A percentile compares a stretch with the other conserved stretches of the same genome.
Conservation (phyloP, 2,113 vertebrate species). For the Ascaphus truei region DNA sequence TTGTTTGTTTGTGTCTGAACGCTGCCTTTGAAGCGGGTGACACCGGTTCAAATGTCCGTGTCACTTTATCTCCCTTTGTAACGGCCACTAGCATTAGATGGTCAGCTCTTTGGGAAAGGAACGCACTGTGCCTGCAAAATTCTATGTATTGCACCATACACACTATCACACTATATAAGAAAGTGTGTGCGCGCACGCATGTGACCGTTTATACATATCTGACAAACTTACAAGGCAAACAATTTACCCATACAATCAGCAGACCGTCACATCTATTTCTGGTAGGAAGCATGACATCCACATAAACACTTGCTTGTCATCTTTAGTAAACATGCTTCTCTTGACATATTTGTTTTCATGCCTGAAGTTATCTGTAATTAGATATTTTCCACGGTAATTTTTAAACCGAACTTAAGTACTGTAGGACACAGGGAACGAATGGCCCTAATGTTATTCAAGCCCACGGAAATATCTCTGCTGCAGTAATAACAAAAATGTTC, state of each 20-base stretch:
- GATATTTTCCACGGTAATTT: constrained; percentile 2
- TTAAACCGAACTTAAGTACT: not conserved
- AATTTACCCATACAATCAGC: not conserved
- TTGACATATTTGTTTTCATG: constrained; percentile 12
- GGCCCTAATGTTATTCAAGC: not conserved
- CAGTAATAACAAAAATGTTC: too few relatives aligned
- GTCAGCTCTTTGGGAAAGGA: too few relatives aligned
- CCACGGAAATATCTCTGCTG: not conserved
- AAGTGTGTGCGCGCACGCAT: too few relatives aligned
- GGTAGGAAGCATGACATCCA: not conserved
- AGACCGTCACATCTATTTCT: not conserved
- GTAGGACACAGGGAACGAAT: not conserved
- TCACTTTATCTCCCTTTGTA: too few relatives aligned
- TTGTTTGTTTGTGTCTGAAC: too few relatives aligned
- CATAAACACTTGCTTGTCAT: constrained; percentile 9
- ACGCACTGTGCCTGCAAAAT: too few relatives aligned
- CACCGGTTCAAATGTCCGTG: too few relatives aligned
- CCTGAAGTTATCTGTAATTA: constrained; percentile 1
- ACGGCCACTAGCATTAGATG: too few relatives aligned
- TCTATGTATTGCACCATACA: too few relatives aligned
- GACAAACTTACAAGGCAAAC: not conserved
- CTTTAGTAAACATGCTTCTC: constrained; percentile 7
- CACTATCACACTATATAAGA: too few relatives aligned
- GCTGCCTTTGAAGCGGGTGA: too few relatives aligned
- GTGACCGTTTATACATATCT: too few relatives aligned